Percentiles rank a stretch among this genome's conserved stretches.
Conservation (phyloP, 2,113 vertebrate species). For the Crotalus helleri region DNA sequence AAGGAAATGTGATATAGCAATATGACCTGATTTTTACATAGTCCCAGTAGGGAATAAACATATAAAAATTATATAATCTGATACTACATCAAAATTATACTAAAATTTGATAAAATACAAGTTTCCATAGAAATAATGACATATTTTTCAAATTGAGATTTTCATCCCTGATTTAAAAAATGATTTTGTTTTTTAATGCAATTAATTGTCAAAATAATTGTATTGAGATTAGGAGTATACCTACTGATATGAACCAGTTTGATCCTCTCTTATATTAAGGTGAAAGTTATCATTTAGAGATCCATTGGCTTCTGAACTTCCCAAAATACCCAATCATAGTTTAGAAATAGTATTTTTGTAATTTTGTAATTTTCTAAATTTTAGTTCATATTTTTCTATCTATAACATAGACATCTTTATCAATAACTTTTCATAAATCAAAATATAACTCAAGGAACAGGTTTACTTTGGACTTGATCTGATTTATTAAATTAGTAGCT, state of each 20-base stretch:
- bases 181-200: background rate
- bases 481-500: background rate
- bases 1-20: background rate
- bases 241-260: background rate
- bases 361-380: background rate
- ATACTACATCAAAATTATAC: background rate
- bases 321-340: background rate
- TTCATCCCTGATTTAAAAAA: background rate
- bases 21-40: background rate
- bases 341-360: background rate
- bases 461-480: background rate
- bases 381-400: background rate
- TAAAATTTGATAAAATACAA: background rate
- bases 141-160: background rate
- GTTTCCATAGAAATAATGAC: background rate
- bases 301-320: background rate
- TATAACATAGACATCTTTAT: background rate
- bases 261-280: background rate
- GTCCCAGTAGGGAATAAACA: background rate
- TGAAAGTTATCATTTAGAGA: background rate
- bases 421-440: background rate
- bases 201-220: background rate
- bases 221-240: background rate
- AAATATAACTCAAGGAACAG: background rate
- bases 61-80: background rate